Evolutionary conservation across 2,888 invertebrate species (phyloP).

Genomic region (Drosophila buzzatii): DNA sequence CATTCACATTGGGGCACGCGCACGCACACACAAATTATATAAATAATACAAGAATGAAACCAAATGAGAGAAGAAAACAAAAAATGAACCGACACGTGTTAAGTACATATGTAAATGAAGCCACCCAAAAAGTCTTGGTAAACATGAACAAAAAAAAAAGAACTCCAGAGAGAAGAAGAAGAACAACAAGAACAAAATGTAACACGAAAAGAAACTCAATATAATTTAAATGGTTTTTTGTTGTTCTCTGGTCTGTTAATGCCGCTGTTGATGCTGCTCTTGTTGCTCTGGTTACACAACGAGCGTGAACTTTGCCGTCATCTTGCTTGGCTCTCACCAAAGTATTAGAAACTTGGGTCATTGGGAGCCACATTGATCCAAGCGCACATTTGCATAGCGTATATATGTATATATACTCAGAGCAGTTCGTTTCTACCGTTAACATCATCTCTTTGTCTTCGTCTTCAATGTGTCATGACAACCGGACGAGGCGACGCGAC

Average conservation of each 20-base stretch:
- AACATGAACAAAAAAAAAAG: constrained; percentile 25
- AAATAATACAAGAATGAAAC: not conserved
- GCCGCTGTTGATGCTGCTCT: constrained; percentile 20
- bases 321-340: constrained; percentile 32
- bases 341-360: constrained; percentile 38
- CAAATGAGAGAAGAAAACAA: not conserved
- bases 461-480: constrained; percentile 30
- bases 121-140: constrained; percentile 30
- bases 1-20: not conserved
- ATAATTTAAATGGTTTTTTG: constrained; percentile 68
- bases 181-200: constrained; percentile 20
- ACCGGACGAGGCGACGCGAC: constrained; percentile 19
- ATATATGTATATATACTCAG: too few relatives aligned
- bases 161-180: constrained; percentile 14
- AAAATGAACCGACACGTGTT: constrained; percentile 57
- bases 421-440: constrained; percentile 1
- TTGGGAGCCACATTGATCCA: constrained; percentile 46
- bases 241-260: constrained; percentile 38
- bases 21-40: constrained; percentile 1
- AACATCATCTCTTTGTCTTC: constrained; percentile 4
- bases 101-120: constrained; percentile 72
- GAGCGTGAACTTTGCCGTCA: constrained; percentile 63
- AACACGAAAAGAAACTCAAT: constrained; percentile 64
- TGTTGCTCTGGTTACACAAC: constrained; percentile 44
- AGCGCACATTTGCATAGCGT: constrained; percentile 50